These are phyloP conservation scores for Anseranas semipalmata DNA, from an alignment of 2,113 vertebrate species.

Conservation along the genomic window DNA sequence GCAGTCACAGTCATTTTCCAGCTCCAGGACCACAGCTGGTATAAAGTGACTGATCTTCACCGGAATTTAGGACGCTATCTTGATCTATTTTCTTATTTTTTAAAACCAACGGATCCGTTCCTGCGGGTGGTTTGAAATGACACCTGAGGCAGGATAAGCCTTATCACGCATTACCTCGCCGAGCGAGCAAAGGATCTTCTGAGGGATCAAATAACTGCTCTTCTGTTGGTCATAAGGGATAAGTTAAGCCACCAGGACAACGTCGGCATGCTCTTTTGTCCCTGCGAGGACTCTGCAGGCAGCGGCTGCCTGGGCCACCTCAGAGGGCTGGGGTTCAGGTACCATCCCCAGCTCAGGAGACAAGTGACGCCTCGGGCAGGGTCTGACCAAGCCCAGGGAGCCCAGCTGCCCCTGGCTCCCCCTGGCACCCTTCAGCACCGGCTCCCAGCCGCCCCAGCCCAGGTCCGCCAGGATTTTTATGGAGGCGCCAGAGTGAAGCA, in stretches of 20 bases:
- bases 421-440: not conserved
- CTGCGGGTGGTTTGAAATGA: not conserved
- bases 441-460: fast-evolving
- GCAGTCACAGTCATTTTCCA: not conserved
- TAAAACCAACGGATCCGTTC: not conserved
- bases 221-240: constrained; percentile 32
- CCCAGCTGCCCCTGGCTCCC: not conserved
- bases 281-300: not conserved
- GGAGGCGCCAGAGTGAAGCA: too few relatives aligned
- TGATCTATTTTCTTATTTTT: not conserved
- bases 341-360: not conserved
- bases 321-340: constrained; percentile 45
- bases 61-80: not conserved
- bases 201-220: constrained; percentile 7
- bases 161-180: not conserved
- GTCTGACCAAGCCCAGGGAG: not conserved
- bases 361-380: not conserved
- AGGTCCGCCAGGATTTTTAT: too few relatives aligned
- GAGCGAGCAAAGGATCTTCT: not conserved
- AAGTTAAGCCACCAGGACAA: constrained; percentile 29
- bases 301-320: constrained; percentile 11
- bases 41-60: not conserved
- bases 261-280: constrained; percentile 63
- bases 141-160: not conserved
- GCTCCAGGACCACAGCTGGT: not conserved